Evolutionary conservation across 1,140 invertebrate genomes (phyloP).

Genomic region (Muscidifurax raptorellus): DNA sequence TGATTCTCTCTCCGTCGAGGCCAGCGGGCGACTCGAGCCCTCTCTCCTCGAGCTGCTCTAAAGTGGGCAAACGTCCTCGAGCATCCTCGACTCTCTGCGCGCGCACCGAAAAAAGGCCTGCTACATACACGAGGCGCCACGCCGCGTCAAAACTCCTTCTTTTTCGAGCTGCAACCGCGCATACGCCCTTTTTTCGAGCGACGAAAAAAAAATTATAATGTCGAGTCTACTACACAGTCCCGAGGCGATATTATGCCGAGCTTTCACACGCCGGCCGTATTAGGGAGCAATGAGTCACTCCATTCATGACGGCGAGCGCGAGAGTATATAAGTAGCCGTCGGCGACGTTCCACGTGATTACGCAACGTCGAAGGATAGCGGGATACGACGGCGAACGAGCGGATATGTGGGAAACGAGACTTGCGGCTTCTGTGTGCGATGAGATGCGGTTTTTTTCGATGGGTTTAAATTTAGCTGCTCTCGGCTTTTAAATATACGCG

Average conservation of each 20-base stretch:
- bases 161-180: background rate
- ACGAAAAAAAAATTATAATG: background rate
- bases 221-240: background rate
- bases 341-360: constrained; percentile 18
- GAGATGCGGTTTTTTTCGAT: too few species aligned
- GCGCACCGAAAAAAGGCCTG: background rate
- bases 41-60: background rate
- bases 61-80: constrained; percentile 14
- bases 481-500: too few species aligned
- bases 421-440: too few species aligned
- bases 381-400: background rate
- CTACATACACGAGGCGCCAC: too few species aligned
- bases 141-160: background rate
- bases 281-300: constrained; percentile 21
- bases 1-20: background rate
- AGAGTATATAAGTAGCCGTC: background rate
- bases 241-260: background rate
- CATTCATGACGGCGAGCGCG: background rate
- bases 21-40: background rate
- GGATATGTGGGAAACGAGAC: constrained; percentile 36
- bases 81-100: constrained; percentile 13
- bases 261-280: constrained; percentile 27
- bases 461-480: too few species aligned
- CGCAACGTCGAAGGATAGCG: constrained; percentile 4
- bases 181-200: background rate